Evolutionary conservation across 2,797 vertebrate species (phyloP), one percentile per base, ranked within the genome.

Genomic region (Acipenser ruthenus): DNA sequence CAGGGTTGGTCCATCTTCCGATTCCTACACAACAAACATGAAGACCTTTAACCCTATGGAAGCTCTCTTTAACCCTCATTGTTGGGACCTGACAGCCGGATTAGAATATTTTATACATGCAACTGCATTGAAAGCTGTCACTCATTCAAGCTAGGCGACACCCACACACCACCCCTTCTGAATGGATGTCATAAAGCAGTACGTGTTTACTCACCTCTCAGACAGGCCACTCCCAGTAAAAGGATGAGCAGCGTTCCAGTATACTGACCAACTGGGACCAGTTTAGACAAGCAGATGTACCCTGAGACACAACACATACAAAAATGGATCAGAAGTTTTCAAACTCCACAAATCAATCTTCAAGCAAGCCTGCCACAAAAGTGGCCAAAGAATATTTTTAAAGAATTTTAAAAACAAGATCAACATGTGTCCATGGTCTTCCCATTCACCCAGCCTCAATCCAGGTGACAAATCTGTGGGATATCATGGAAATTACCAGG

Each of bases 211-310:
- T 86, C 78, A 97, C 95, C 94, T 94, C 95, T 83, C 55, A 97
- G 86, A 79, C 92, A 97, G 67, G 91, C 92, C 51, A 97, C 90
- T 12, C 94, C 94, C 0, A 94, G 83, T 72, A 97, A 87, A 65
- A 95, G 89, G 7, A 95, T 83, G 68, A 95, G 78, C 69, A 90
- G 74, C 0, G 93, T 92, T 67, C 93, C 92, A 3, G 92, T 79
- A 67, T 94, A 95, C 74, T 95, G 94, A 74, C 91, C 90, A 65
- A 92, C 79, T 0, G 94, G 93, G 59, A 93, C 86, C 77, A 95
- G 76, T 74, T 94, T 94, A 74, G 88, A 90, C 83, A 89, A 86
- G 74, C 89, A 93, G 80, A 97, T 82, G 79, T 93, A 94, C 65
- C 94, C 94, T 95, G 72, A 67, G 5, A 60, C 3, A 48, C 1